These are phyloP conservation scores for Drosophila repleta DNA, from an alignment of 1,140 invertebrate species.

Conservation along the genomic window DNA sequence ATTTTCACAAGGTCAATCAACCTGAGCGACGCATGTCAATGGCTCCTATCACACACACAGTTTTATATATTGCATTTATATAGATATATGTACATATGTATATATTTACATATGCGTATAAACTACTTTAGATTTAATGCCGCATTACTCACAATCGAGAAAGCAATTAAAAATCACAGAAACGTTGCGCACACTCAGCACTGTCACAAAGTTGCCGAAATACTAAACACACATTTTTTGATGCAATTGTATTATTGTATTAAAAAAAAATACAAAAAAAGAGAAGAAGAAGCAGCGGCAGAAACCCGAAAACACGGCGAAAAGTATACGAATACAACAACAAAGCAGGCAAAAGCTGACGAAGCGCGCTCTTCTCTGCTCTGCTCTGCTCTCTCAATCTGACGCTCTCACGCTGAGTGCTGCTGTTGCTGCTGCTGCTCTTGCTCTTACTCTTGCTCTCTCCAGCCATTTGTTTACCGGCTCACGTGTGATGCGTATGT, in stretches of 20 bases:
- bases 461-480: conserved; percentile 64
- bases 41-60: conserved; percentile 18
- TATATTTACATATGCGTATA: background rate
- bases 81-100: background rate
- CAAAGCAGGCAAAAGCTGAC: conserved; percentile 35
- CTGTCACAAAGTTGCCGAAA: conserved; percentile 78
- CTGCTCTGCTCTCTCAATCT: conserved; percentile 52
- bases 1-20: conserved; percentile 48
- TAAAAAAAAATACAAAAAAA: conserved; percentile 49
- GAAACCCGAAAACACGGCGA: conserved; percentile 42
- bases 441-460: conserved; percentile 17
- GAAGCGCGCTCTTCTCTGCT: too few relatives aligned
- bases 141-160: conserved; percentile 50
- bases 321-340: conserved; percentile 40
- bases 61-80: conserved; percentile 4
- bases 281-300: conserved; percentile 41
- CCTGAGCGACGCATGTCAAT: conserved; percentile 39
- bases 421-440: conserved; percentile 11
- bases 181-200: conserved; percentile 65
- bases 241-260: conserved; percentile 70
- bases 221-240: conserved; percentile 77
- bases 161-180: conserved; percentile 55
- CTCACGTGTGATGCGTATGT: conserved; percentile 35
- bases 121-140: background rate
- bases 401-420: conserved; percentile 16